Base-by-base conservation (phyloP, 2,888 invertebrate genomes). In the Brachyopa scutellaris region DNA sequence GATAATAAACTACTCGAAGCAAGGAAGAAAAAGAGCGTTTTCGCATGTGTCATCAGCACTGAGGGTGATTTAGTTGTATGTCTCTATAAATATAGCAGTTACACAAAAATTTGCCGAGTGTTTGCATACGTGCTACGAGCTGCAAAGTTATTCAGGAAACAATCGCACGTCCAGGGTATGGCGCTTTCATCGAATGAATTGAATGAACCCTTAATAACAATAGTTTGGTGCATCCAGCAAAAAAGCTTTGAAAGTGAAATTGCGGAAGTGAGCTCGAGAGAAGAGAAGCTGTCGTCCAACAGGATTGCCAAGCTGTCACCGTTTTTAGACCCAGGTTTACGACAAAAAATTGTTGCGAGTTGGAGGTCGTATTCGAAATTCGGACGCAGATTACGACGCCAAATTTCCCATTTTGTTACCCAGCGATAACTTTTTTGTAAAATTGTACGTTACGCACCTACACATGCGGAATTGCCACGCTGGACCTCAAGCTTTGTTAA, bases 401-500 rank as follows among this genome's bases (percentile, higher is more conserved):
- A 47, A 69, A 21, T 38, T 47, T 13, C 45, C 36, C 1, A 57
- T 69, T 36, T n/a, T 69, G 15, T 23, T 69, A n/a, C 59, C 59
- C 6, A 23, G 9, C 15, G 47, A 69, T 17, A 33, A 40, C 19
- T 11, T 33, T 21, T 21, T 76, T n/a, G 7, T 45, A 17, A 26
- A 7, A 66, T 9, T 31, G 57, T 47, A 11, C 13, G 31, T 61
- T 15, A 17, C 36, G n/a, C 51, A 62, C 23, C 51, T 62, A 21
- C 72, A 72, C 9, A 15, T 26, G 7, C 13, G 6, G 13, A 82
- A 76, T 6, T 69, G 42, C 15, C 69, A 82, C 21, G 64, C 76
- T 3, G 74, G 74, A 3, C 59, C 69, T 15, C 74, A 82, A 26
- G 69, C 72, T n/a, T 42, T 80, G 4, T 26, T 70, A 6, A 21